Percentiles rank a stretch among this genome's conserved stretches.
phyloP scores from a whole-genome alignment of 2,113 vertebrate species.

The Lanius collurio region DNA sequence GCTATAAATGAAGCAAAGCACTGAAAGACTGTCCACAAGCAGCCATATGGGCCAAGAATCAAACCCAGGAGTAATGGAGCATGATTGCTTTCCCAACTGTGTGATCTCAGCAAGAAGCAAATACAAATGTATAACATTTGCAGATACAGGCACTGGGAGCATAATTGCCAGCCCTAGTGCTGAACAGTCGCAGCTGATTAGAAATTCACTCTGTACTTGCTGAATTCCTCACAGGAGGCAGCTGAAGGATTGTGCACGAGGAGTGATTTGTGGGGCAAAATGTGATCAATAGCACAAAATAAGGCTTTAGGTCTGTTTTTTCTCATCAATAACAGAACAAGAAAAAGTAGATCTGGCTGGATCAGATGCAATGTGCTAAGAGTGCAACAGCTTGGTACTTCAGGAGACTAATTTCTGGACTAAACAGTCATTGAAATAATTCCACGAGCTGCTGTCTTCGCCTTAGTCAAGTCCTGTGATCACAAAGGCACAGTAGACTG shows the following conservation, averaged over 20 bases:
- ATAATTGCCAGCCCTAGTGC: conserved; percentile 35
- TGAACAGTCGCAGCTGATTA: conserved; percentile 23
- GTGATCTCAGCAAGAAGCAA: conserved; percentile 43
- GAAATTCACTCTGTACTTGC: conserved; percentile 26
- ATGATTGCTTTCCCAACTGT: conserved; percentile 10
- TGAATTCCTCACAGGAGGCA: conserved; percentile 31
- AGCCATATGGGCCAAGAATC: conserved; percentile 43
- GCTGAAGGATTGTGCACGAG: not conserved
- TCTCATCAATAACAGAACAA: conserved; percentile 16
- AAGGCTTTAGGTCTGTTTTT: conserved; percentile 12
- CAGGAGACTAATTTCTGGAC: not conserved
- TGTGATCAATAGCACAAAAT: conserved; percentile 34
- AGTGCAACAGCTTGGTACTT: not conserved
- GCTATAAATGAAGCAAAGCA: conserved; percentile 8
- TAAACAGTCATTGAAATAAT: not conserved
- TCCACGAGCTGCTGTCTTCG: not conserved
- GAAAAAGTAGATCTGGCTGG: not conserved
- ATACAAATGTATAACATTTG: conserved; percentile 14
- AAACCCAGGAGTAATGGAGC: conserved; percentile 44
- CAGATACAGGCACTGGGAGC: not conserved
- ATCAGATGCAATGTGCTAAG: not conserved
- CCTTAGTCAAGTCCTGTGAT: not conserved
- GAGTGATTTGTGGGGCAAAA: conserved; percentile 38
- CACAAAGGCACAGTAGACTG: not conserved
- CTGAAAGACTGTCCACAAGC: not conserved